Percentiles rank a stretch among this genome's conserved stretches.
Evolutionary conservation across 1,140 invertebrate genomes (phyloP).

Genomic region (Drosophila ambigua): DNA sequence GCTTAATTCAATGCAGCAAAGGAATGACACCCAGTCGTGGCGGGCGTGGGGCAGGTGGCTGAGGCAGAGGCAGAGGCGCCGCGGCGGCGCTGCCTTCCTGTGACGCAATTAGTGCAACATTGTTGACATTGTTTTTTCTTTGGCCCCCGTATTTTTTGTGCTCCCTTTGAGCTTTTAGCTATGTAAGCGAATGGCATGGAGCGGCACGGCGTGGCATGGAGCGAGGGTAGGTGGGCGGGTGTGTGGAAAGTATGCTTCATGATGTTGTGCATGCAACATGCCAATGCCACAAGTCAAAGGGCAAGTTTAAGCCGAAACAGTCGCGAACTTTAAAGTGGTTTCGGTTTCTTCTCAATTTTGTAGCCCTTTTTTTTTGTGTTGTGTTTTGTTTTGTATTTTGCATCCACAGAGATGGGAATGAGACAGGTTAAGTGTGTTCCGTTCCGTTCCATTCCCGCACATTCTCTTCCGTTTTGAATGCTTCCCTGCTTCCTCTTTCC

Average conservation of each 20-base stretch:
- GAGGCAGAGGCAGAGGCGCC: slow-evolving; percentile 2
- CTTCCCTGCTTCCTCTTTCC: slow-evolving; percentile 12
- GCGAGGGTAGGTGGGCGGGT: background rate
- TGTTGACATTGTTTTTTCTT: slow-evolving; percentile 57
- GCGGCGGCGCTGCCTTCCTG: slow-evolving; percentile 64
- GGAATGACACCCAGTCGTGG: slow-evolving; percentile 22
- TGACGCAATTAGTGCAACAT: slow-evolving; percentile 78
- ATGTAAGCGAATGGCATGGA: slow-evolving; percentile 5
- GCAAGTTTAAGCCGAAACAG: slow-evolving; percentile 64
- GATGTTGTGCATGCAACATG: slow-evolving; percentile 41
- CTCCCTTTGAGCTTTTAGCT: slow-evolving; percentile 33
- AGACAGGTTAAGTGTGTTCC: slow-evolving; percentile 3
- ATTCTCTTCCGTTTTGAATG: slow-evolving; percentile 41
- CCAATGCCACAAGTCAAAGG: slow-evolving; percentile 61
- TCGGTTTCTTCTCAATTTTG: slow-evolving; percentile 20
- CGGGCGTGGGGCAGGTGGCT: slow-evolving; percentile 3
- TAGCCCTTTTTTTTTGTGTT: background rate
- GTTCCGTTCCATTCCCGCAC: background rate
- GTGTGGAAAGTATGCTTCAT: background rate
- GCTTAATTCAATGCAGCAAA: slow-evolving; percentile 69
- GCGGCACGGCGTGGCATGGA: background rate
- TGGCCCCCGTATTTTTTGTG: slow-evolving; percentile 4
- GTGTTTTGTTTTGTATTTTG: background rate
- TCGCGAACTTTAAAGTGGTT: slow-evolving; percentile 52
- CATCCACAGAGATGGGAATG: background rate